A percentile compares a stretch with the other conserved stretches of the same genome.
phyloP scores from a whole-genome alignment of 2,888 invertebrate genomes.

The Notocelia uddmanniana region DNA sequence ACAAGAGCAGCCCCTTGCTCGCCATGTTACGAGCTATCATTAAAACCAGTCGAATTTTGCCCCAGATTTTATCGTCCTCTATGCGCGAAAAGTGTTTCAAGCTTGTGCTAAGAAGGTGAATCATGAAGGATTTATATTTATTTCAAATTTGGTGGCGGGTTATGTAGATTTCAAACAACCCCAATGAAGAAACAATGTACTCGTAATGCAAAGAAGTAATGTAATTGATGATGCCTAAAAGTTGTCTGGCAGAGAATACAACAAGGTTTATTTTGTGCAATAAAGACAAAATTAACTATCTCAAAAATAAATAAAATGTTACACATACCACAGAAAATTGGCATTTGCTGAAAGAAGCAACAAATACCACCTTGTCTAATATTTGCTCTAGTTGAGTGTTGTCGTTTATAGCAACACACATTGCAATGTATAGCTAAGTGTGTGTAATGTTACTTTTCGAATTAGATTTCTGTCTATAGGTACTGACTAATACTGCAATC shows the following conservation, averaged over 20 bases:
- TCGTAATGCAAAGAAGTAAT: no score
- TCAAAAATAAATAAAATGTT: background rate
- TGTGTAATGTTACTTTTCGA: background rate
- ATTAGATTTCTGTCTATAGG: background rate
- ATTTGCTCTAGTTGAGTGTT: background rate
- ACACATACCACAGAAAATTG: background rate
- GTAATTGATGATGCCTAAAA: no score
- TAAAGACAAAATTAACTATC: background rate
- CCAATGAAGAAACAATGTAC: no score
- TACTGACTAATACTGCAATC: no score
- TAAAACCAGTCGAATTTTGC: background rate
- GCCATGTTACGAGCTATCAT: background rate
- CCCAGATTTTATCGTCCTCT: constrained; percentile 4
- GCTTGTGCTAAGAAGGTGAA: constrained; percentile 8
- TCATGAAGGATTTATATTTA: background rate
- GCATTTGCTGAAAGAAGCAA: background rate
- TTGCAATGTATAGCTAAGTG: background rate
- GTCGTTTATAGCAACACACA: background rate
- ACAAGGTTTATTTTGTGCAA: no score
- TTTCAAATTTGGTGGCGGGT: background rate
- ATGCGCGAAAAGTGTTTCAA: constrained; percentile 6
- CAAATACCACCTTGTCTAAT: background rate
- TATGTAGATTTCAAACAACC: no score
- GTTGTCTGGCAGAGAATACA: no score
- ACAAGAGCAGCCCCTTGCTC: no score